Evolutionary conservation across 1,140 invertebrate genomes (phyloP).

Genomic region (Arion vulgaris): DNA sequence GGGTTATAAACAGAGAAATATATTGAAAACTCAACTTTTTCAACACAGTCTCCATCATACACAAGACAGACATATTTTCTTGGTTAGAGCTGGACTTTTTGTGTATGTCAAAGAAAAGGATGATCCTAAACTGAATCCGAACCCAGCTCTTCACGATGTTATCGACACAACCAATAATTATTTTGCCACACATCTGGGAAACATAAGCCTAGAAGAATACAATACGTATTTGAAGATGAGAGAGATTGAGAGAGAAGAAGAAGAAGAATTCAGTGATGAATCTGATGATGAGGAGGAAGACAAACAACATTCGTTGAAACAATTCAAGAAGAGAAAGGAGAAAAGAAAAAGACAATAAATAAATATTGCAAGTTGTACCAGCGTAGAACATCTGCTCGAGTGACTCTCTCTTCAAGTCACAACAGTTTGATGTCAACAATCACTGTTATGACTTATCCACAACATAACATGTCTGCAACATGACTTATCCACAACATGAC

Average conservation of each 20-base stretch:
- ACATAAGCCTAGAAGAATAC: background rate
- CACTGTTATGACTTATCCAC: too few relatives aligned
- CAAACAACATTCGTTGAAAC: background rate
- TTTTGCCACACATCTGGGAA: slow-evolving; percentile 2
- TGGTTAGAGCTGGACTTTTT: slow-evolving; percentile 27
- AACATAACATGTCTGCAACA: too few relatives aligned
- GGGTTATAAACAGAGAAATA: background rate
- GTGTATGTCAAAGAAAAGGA: slow-evolving; percentile 10
- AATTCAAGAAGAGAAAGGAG: background rate
- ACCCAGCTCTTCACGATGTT: slow-evolving; percentile 15
- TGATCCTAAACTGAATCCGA: slow-evolving; percentile 23
- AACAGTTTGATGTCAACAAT: too few relatives aligned
- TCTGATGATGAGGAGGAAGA: background rate
- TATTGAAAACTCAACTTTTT: slow-evolving; percentile 1
- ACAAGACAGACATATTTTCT: slow-evolving; percentile 22
- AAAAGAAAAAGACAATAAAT: background rate
- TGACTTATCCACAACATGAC: too few relatives aligned
- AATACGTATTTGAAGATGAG: slow-evolving; percentile 23
- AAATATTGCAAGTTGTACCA: too few relatives aligned
- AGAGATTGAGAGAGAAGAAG: slow-evolving; percentile 19
- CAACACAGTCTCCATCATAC: background rate
- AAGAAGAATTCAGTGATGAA: background rate
- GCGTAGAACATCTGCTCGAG: too few relatives aligned
- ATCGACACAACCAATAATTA: background rate
- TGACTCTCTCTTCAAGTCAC: too few relatives aligned